Base-by-base conservation (phyloP, 2,888 invertebrate genomes). In the Athetis lepigone region DNA sequence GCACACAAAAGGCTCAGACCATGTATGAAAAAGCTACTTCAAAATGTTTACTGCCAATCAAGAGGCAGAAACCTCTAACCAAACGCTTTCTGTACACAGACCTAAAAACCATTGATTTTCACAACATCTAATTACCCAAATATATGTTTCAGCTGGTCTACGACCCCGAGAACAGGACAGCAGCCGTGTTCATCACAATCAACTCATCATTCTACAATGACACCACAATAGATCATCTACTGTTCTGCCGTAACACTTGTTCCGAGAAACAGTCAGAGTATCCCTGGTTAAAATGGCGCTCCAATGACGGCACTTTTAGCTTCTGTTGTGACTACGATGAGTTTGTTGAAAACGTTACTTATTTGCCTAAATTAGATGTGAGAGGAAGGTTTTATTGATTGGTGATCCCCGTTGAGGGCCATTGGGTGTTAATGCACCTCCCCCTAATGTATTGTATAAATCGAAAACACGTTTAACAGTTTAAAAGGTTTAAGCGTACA, bases 251-350 rank as follows among this genome's bases (percentile, higher is more conserved):
- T 0, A 91, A 92, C 65, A 72, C 89, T n/a, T 94, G 94, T 59
- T 83, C 80, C 0, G 16, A 43, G 4, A 79, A 64, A 1, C 86
- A 87, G 29, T 47, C 76, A 0, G 63, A 87, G 2, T 90, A 77
- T 63, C 71, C 83, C 0, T 95, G 94, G 94, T 59, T 95, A 18
- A 85, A 39, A 57, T 94, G 94, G 94, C 86, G 91, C 1, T 70
- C 87, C 0, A 88, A 85, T 19, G 93, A 94, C 25, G 92, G 87
- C 0, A 91, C 92, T 0, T 86, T 86, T 36, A 94, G 94, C 63
- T 94, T 94, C 59, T 94, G 94, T 50, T 95, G 94, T 16, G 80
- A 79, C 19, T 95, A 93, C 55, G 39, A 87, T 0, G 83, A 92
- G 0, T 92, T 94, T 21, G 46, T 69, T 0, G 33, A 68, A 0